Evolutionary conservation across 2,888 invertebrate species (phyloP).

Genomic region (Hoplodrina blanda): DNA sequence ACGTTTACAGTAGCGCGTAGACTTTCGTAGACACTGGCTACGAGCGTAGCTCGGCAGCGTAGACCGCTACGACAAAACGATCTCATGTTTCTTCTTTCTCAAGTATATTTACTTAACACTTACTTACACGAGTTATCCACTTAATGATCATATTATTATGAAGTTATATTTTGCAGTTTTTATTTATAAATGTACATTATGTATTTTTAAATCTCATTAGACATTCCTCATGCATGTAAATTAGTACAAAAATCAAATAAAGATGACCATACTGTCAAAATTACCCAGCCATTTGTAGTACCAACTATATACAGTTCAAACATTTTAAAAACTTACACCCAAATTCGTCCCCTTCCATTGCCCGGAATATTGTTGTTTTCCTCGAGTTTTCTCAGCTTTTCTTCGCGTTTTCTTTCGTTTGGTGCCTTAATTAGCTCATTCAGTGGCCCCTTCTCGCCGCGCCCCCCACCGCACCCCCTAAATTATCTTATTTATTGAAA

Average conservation of each 20-base stretch:
- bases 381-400: slow-evolving; percentile 88
- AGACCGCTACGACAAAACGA: slow-evolving; percentile 23
- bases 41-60: slow-evolving; percentile 30
- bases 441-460: slow-evolving; percentile 75
- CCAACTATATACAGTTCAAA: not conserved
- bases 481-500: slow-evolving; percentile 89
- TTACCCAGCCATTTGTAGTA: no score
- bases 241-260: no score
- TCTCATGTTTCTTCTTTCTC: not conserved
- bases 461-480: slow-evolving; percentile 71
- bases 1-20: slow-evolving; percentile 32
- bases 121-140: no score
- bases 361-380: slow-evolving; percentile 89
- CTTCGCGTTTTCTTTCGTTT: slow-evolving; percentile 89
- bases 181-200: no score
- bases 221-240: no score
- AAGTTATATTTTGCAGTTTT: no score
- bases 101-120: no score
- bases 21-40: slow-evolving; percentile 25
- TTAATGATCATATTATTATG: no score
- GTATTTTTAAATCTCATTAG: no score
- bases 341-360: slow-evolving; percentile 71
- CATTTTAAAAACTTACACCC: slow-evolving; percentile 18
- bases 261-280: no score
- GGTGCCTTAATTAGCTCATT: slow-evolving; percentile 90